Evolutionary conservation across 2,797 vertebrate genomes (phyloP).

Genomic region (Diglossa cyanea): DNA sequence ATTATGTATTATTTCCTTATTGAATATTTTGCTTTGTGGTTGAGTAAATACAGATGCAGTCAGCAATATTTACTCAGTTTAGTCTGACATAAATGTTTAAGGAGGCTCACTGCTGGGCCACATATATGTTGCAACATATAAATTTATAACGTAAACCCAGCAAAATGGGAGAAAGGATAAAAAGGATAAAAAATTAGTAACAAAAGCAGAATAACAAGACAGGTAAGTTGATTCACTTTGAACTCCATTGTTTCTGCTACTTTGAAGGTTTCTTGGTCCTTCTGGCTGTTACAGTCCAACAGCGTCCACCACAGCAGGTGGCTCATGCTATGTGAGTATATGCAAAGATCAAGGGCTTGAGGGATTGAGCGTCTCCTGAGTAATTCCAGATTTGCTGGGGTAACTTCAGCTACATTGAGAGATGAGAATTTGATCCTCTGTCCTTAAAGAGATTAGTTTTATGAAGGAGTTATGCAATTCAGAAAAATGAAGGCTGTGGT

Average conservation of each 20-base stretch:
- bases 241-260: neutral
- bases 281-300: neutral
- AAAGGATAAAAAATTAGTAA: neutral
- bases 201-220: neutral
- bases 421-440: slow-evolving; percentile 25
- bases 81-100: neutral
- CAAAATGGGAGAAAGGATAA: neutral
- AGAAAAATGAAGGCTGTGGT: slow-evolving; percentile 27
- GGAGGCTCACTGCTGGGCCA: neutral
- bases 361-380: neutral
- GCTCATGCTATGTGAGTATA: neutral
- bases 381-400: slow-evolving; percentile 1
- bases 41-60: neutral
- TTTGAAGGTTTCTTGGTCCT: neutral
- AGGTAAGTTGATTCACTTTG: neutral
- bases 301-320: neutral
- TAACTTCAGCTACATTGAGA: neutral
- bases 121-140: neutral
- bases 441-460: slow-evolving; percentile 12
- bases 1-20: neutral
- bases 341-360: rapidly evolving
- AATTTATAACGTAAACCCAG: neutral
- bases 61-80: neutral
- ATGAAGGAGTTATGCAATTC: neutral
- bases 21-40: neutral